These are phyloP conservation scores for Corythoichthys intestinalis DNA, from an alignment of 2,113 vertebrate species.

Conservation along the genomic window DNA sequence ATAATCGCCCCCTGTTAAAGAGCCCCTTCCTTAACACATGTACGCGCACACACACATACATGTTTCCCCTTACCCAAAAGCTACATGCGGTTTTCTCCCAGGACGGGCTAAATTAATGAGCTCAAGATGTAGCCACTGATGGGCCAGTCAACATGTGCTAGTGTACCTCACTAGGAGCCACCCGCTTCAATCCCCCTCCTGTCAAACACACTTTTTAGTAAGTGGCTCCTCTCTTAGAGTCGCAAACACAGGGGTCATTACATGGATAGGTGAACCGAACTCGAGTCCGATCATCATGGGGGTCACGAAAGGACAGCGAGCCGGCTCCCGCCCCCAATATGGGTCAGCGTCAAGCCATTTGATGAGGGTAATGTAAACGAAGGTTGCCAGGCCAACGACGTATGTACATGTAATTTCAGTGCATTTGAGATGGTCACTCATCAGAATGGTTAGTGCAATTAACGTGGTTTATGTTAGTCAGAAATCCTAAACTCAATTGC, in stretches of 20 bases:
- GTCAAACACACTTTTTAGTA: constrained; percentile 73
- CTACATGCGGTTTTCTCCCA: constrained; percentile 85
- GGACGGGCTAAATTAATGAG: constrained; percentile 92
- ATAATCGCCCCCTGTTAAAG: constrained; percentile 88
- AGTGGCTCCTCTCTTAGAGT: constrained; percentile 59
- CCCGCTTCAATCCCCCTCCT: constrained; percentile 40
- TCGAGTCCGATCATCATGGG: constrained; percentile 59
- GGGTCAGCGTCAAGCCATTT: constrained; percentile 24
- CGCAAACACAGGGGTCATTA: constrained; percentile 70
- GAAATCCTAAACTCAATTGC: constrained; percentile 30
- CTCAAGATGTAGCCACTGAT: constrained; percentile 86
- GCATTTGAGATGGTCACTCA: constrained; percentile 60
- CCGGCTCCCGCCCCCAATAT: constrained; percentile 2
- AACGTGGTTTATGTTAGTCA: constrained; percentile 23
- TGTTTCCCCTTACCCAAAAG: constrained; percentile 75
- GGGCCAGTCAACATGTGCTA: constrained; percentile 70
- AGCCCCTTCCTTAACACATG: constrained; percentile 43
- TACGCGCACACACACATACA: constrained; percentile 18
- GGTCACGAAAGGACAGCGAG: constrained; percentile 66
- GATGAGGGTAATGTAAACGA: constrained; percentile 66
- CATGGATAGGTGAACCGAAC: constrained; percentile 66
- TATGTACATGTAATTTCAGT: constrained; percentile 49
- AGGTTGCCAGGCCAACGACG: constrained; percentile 35
- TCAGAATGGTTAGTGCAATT: constrained; percentile 54
- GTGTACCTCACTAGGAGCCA: constrained; percentile 41